Evolutionary conservation across 2,797 vertebrate species (phyloP), one percentile per base, ranked within the genome.

Genomic region (Rhyacichthys aspro): DNA sequence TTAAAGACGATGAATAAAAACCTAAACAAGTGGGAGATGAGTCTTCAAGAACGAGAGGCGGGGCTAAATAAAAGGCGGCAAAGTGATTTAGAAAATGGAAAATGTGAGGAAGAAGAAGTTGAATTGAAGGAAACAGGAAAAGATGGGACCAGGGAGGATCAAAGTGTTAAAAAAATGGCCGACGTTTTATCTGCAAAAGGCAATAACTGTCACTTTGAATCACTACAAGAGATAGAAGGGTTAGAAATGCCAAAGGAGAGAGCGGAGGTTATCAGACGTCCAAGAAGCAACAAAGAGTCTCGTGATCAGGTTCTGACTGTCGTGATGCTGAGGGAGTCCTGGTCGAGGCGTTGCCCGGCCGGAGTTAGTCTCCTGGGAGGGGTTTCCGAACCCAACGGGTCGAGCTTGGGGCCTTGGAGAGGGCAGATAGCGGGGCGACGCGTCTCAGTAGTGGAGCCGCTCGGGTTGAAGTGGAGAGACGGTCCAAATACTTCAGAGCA

Each of bases 241-340:
- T n/a, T n/a, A n/a, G n/a, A n/a, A n/a, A n/a, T n/a, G n/a, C n/a
- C n/a, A n/a, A n/a, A n/a, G n/a, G n/a, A 52, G 14, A 65, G 38
- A 0, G 4, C 11, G 11, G 46, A 41, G 44, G 42, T 71, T 28
- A 11, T 1, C 11, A 18, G 1, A 7, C 38, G 57, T 63, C 58
- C 28, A 12, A 32, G 38, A 18, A 61, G 70, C 58, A 46, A 33
- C 73, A 68, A 48, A 56, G 45, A 42, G 36, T 12, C 12, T 14
- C 18, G 39, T 0, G 42, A 34, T n/a, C 48, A 69, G 1, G 73
- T 84, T 28, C 42, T 90, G 32, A 89, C 72, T 39, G 63, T 93
- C 43, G 33, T 91, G 69, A 63, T 93, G 23, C 56, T 93, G 7
- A 85, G 88, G n/a, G 91, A 92, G 78, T 63, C 81, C 3, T 88